phyloP scores from a whole-genome alignment of 2,888 invertebrate genomes.

The Ctena decussata region DNA sequence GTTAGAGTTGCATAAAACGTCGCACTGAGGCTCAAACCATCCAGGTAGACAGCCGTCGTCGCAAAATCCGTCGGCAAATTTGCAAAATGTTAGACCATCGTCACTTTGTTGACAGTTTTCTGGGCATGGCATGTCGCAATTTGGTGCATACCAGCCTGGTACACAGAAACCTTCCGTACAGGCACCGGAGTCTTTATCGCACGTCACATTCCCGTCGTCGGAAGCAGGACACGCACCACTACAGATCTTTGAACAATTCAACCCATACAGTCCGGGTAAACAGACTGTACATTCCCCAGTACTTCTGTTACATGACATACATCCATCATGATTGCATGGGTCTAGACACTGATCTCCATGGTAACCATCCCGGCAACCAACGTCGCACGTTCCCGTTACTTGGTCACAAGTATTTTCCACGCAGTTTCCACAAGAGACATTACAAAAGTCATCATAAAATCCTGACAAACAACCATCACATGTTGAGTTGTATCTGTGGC shows the following conservation, averaged over 20 bases:
- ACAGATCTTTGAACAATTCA: conserved; percentile 31
- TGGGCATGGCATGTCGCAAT: conserved; percentile 37
- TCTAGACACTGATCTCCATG: conserved; percentile 37
- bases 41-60: conserved; percentile 42
- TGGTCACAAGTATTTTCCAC: conserved; percentile 30
- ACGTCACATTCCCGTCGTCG: conserved; percentile 17
- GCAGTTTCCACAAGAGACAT: conserved; percentile 37
- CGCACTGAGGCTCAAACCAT: conserved; percentile 33
- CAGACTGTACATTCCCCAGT: conserved; percentile 44
- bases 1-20: conserved; percentile 17
- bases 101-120: conserved; percentile 19
- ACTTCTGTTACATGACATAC: conserved; percentile 25
- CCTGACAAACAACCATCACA: conserved; percentile 45
- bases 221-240: conserved; percentile 39
- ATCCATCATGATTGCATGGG: conserved; percentile 38
- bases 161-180: conserved; percentile 29
- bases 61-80: conserved; percentile 31
- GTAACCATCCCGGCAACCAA: conserved; percentile 36
- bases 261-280: conserved; percentile 30
- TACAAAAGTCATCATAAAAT: conserved; percentile 33
- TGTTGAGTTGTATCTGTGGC: conserved; percentile 37
- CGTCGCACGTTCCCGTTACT: conserved; percentile 35
- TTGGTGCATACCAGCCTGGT: conserved; percentile 25
- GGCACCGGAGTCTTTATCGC: conserved; percentile 34
- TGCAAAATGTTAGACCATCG: conserved; percentile 1